Base-by-base conservation (phyloP, 2,797 vertebrate genomes). In the Leuciscus waleckii region DNA sequence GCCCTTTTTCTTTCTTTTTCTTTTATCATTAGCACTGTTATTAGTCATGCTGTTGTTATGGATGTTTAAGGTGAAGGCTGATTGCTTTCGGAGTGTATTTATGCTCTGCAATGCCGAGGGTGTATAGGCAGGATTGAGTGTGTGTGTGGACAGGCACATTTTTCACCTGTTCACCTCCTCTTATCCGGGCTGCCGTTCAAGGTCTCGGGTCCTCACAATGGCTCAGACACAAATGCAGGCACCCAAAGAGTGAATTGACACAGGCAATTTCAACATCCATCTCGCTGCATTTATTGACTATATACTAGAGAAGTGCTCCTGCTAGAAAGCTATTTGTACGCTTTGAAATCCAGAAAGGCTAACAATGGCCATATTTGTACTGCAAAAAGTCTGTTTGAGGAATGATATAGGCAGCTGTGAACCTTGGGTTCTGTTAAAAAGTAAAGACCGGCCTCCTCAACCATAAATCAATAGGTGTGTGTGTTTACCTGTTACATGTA, bases 121-220 rank as follows among this genome's bases (percentile, higher is more conserved):
- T 82, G 73, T 67, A 93, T 67, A 93, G 92, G 86, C 82, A 92
- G 89, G 91, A 94, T 93, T 93, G 94, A 95, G 92, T 91, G 91
- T 92, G 87, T 91, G 87, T 91, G 76, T 46, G 87, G 92, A 94
- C 93, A 93, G 92, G 87, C 85, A 82, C 92, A 94, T 95, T 94
- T 94, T 93, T 94, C 94, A 95, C 73, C 85, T 9, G 80, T 85
- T 83, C 67, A 82, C 78, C 80, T 83, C 83, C 86, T 63, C 79
- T 78, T 77, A 77, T 81, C 78, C 75, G 7, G 81, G 46, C 84
- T 82, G 87, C 63, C 78, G 81, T 83, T 90, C 84, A 87, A 90
- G 86, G 89, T 90, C 87, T 88, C 63, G 14, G 81, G 61, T 86
- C 76, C 46, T 51, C 67, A 79, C 83, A 79, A 68, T 51, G 1